These are phyloP conservation scores for Rhabdomys pumilio DNA, from an alignment of 2,797 vertebrate species.

Conservation along the genomic window DNA sequence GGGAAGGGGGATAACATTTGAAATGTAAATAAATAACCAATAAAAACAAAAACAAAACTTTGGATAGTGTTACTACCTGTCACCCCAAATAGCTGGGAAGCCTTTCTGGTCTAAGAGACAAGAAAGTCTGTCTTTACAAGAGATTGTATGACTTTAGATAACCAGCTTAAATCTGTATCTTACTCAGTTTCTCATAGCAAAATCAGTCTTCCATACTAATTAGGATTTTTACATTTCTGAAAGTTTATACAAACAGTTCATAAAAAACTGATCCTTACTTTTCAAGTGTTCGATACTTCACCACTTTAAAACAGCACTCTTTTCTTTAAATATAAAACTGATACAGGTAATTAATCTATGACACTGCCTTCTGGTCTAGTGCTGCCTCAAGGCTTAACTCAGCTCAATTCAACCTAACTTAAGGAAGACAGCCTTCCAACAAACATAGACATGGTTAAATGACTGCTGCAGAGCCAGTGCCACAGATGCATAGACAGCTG, in stretches of 20 bases:
- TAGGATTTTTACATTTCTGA: slow-evolving; percentile 46
- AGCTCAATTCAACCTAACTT: neutral
- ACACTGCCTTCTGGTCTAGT: slow-evolving; percentile 23
- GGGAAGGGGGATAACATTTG: too few species aligned
- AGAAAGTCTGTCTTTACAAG: neutral
- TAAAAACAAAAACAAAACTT: neutral
- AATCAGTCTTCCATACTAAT: slow-evolving; percentile 57
- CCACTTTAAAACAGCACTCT: slow-evolving; percentile 51
- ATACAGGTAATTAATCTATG: neutral
- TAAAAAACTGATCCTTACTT: slow-evolving; percentile 35
- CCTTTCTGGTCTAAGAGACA: slow-evolving; percentile 49
- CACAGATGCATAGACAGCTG: neutral
- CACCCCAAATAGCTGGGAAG: slow-evolving; percentile 63
- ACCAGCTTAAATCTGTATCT: slow-evolving; percentile 22
- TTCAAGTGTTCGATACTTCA: slow-evolving; percentile 34
- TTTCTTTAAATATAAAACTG: slow-evolving; percentile 4
- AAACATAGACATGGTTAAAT: neutral
- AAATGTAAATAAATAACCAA: too few species aligned
- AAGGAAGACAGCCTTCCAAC: neutral
- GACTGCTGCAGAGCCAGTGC: neutral
- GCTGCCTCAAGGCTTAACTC: neutral
- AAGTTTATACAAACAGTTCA: slow-evolving; percentile 37
- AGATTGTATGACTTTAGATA: neutral
- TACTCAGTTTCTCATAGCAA: slow-evolving; percentile 56
- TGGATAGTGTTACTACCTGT: slow-evolving; percentile 62